Conservation (phyloP, 1,140 invertebrate genomes). For the Arion vulgaris region DNA sequence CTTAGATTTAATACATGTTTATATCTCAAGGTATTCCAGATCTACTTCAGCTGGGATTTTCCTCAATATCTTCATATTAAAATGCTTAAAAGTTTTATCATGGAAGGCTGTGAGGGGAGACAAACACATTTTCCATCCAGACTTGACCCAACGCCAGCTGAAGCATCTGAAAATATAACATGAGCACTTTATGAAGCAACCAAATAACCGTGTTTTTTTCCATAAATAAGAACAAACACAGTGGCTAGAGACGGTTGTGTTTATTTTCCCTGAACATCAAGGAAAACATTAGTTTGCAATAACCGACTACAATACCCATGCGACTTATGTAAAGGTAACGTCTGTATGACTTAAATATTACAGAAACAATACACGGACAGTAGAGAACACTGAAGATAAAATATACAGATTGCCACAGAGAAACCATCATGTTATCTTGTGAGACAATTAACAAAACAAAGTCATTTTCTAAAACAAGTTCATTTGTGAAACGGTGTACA, state of each 20-base stretch:
- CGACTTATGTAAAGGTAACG: neutral
- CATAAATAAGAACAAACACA: neutral
- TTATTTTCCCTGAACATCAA: neutral
- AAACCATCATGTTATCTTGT: no score
- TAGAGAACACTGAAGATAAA: no score
- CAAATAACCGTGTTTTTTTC: neutral
- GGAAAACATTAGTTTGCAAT: neutral
- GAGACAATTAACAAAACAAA: no score
- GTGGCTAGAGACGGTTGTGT: neutral
- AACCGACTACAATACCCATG: neutral
- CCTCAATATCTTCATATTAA: neutral
- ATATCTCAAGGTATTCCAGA: no score
- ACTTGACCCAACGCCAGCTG: conserved; percentile 5
- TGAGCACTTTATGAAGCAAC: conserved; percentile 12
- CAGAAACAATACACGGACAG: no score
- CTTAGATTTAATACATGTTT: no score
- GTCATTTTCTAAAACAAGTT: no score
- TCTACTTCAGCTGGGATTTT: neutral
- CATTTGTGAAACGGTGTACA: no score
- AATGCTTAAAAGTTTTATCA: neutral
- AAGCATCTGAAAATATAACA: conserved; percentile 30
- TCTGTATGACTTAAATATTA: neutral
- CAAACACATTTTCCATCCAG: conserved; percentile 10
- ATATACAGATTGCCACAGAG: no score
- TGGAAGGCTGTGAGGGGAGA: conserved; percentile 9